Conservation (phyloP, 2,888 invertebrate genomes). For the Drepanosiphum platanoidis region DNA sequence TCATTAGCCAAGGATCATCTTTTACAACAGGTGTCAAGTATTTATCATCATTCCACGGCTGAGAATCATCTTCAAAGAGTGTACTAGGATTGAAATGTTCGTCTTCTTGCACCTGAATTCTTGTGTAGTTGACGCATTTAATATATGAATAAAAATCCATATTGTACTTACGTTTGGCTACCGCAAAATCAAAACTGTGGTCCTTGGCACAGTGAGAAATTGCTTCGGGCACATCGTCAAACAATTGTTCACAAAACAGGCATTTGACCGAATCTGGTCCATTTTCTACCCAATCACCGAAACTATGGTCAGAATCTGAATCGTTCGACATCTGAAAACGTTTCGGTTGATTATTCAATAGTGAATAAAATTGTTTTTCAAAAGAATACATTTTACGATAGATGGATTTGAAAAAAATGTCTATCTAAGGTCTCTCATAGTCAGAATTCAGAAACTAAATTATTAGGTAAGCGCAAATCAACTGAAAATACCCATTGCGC, state of each 20-base stretch:
- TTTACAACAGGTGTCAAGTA: conserved; percentile 79
- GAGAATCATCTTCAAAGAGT: conserved; percentile 69
- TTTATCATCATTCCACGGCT: conserved; percentile 79
- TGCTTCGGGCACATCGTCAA: conserved; percentile 74
- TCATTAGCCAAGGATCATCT: conserved; percentile 85
- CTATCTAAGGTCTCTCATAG: no score
- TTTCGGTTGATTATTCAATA: no score
- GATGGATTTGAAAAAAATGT: no score
- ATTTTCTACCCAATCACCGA: conserved; percentile 68
- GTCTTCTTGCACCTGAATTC: conserved; percentile 72
- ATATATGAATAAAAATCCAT: conserved; percentile 81
- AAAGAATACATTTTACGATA: no score
- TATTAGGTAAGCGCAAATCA: no score
- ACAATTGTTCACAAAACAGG: conserved; percentile 77
- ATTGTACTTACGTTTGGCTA: conserved; percentile 75
- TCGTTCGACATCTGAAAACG: conserved; percentile 49
- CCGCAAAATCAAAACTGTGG: conserved; percentile 76
- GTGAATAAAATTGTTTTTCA: no score
- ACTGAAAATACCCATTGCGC: no score
- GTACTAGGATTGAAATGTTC: conserved; percentile 48
- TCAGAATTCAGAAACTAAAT: no score
- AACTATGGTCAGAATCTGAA: conserved; percentile 57
- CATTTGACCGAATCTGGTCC: conserved; percentile 70
- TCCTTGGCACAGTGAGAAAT: conserved; percentile 74
- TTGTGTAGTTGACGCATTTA: conserved; percentile 80